Percentiles rank a stretch among this genome's conserved stretches.
Evolutionary conservation across 2,888 invertebrate genomes (phyloP).

Genomic region (Phyto melanocephala): DNA sequence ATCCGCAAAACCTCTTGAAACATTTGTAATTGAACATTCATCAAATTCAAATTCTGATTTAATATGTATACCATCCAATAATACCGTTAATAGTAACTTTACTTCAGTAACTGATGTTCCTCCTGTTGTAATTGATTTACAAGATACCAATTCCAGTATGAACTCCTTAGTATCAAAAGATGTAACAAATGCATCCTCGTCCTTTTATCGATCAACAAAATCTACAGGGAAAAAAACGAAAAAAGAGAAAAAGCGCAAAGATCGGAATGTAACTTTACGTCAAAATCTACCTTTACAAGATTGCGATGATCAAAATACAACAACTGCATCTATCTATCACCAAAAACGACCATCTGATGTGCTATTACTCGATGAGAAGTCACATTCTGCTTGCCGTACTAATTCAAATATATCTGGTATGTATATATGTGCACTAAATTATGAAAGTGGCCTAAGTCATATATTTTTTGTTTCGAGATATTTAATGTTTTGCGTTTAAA

Average conservation of each 20-base stretch:
- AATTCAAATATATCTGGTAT: slow-evolving; percentile 49
- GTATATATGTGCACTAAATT: not conserved
- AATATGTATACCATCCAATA: slow-evolving; percentile 51
- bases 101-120: slow-evolving; percentile 58
- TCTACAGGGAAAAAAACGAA: slow-evolving; percentile 61
- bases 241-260: slow-evolving; percentile 72
- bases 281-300: slow-evolving; percentile 60
- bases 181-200: slow-evolving; percentile 18
- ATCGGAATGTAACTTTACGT: slow-evolving; percentile 47
- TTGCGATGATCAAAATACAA: slow-evolving; percentile 55
- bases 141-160: slow-evolving; percentile 75
- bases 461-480: too few relatives aligned
- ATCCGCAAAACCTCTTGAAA: slow-evolving; percentile 33
- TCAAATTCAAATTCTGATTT: slow-evolving; percentile 67
- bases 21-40: slow-evolving; percentile 68
- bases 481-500: too few relatives aligned
- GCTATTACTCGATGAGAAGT: slow-evolving; percentile 39
- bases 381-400: slow-evolving; percentile 48
- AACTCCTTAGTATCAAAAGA: slow-evolving; percentile 66
- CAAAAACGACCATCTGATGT: slow-evolving; percentile 4
- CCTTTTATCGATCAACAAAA: slow-evolving; percentile 26
- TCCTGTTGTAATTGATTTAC: slow-evolving; percentile 73
- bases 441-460: too few relatives aligned
- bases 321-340: slow-evolving; percentile 8
- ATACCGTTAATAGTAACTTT: slow-evolving; percentile 39